Percentiles rank a stretch among this genome's conserved stretches.
phyloP scores from a whole-genome alignment of 2,113 vertebrate genomes.

The Tetrao urogallus region DNA sequence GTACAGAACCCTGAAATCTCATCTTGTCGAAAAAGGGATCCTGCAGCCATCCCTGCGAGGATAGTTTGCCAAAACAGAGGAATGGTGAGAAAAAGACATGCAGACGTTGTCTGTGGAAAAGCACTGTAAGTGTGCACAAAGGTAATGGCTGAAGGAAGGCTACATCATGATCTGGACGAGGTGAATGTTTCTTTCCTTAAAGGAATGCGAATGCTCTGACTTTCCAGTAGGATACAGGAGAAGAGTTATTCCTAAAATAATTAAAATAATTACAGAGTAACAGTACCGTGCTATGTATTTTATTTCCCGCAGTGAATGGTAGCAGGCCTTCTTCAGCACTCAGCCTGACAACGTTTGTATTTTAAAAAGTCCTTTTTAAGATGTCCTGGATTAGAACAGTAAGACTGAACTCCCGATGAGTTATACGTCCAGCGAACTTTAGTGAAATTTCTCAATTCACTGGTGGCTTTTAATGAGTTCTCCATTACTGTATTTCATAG shows the following conservation, averaged over 20 bases:
- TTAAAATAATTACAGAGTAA: background rate
- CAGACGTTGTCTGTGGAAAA: constrained; percentile 23
- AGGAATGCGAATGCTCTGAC: constrained; percentile 72
- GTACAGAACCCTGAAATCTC: constrained; percentile 88
- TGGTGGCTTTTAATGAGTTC: constrained; percentile 14
- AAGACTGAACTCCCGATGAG: background rate
- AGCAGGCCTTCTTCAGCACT: constrained; percentile 11
- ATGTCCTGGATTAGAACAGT: background rate
- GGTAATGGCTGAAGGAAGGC: background rate
- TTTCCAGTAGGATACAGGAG: constrained; percentile 37
- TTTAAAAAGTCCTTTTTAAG: constrained; percentile 36
- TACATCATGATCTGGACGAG: constrained; percentile 19
- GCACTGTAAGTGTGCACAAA: background rate
- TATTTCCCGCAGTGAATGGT: background rate
- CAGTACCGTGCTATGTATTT: constrained; percentile 33
- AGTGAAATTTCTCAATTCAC: background rate
- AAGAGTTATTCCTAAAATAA: constrained; percentile 31
- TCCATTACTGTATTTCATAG: background rate
- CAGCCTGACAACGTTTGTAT: background rate
- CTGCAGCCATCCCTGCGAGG: constrained; percentile 79
- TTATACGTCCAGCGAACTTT: constrained; percentile 19
- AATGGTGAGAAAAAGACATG: background rate
- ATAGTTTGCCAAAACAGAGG: constrained; percentile 7
- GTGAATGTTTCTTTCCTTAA: constrained; percentile 55
- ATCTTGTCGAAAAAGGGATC: constrained; percentile 87